Evolutionary conservation across 1,140 invertebrate genomes (phyloP).

Genomic region (Pseudomyrmex flavicornis): DNA sequence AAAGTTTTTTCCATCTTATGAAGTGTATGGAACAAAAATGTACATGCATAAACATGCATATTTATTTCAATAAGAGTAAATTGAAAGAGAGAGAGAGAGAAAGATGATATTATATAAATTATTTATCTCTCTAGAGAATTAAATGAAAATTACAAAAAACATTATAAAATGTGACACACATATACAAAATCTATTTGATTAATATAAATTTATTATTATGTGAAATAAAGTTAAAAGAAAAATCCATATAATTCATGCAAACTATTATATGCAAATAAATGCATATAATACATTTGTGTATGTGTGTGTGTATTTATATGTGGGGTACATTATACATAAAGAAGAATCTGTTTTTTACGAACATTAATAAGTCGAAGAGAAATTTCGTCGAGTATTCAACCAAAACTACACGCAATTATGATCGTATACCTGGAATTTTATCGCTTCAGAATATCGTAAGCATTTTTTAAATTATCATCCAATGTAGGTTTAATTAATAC

Average conservation of each 20-base stretch:
- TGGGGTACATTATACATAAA: neutral
- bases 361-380: conserved; percentile 28
- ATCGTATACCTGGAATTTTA: conserved; percentile 34
- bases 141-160: conserved; percentile 19
- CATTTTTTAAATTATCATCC: conserved; percentile 48
- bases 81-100: too few species aligned
- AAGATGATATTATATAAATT: conserved; percentile 19
- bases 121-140: neutral
- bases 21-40: neutral
- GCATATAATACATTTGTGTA: neutral
- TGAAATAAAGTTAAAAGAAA: conserved; percentile 21
- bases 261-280: conserved; percentile 11
- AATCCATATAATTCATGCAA: neutral
- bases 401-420: conserved; percentile 19
- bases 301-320: neutral
- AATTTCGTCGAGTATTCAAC: conserved; percentile 22
- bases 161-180: neutral
- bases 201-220: conserved; percentile 22
- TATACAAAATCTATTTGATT: conserved; percentile 22
- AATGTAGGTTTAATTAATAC: conserved; percentile 48
- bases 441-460: conserved; percentile 11
- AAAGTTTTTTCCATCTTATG: conserved; percentile 8
- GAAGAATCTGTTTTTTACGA: too few species aligned
- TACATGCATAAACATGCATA: neutral
- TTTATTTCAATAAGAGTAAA: neutral